phyloP scores from a whole-genome alignment of 2,113 vertebrate species.

The Hypomesus transpacificus region DNA sequence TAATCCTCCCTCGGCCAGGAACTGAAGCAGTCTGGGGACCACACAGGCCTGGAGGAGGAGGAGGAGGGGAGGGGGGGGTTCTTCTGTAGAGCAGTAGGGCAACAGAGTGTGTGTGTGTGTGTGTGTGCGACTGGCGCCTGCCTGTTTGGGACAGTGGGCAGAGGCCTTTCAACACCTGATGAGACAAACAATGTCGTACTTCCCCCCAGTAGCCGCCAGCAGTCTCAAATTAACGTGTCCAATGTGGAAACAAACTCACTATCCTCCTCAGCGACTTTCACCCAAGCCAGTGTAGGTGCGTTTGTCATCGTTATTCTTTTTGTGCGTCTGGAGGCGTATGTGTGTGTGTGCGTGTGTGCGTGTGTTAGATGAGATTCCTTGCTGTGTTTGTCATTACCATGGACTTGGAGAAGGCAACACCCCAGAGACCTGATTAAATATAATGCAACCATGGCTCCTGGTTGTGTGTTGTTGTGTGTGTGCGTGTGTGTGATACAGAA shows the following conservation, averaged over 20 bases:
- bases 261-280: no score
- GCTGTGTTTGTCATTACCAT: slow-evolving; percentile 33
- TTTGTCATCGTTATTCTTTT: no score
- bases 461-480: not conserved
- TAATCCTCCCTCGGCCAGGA: slow-evolving; percentile 40
- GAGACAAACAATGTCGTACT: slow-evolving; percentile 49
- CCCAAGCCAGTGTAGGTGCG: no score
- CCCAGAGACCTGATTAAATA: slow-evolving; percentile 50
- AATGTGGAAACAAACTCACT: no score
- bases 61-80: no score
- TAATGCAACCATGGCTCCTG: slow-evolving; percentile 22
- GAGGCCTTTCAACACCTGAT: slow-evolving; percentile 59
- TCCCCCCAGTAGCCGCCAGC: slow-evolving; percentile 30
- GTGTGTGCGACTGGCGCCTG: slow-evolving; percentile 34
- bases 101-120: slow-evolving; percentile 24
- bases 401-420: slow-evolving; percentile 29
- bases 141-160: slow-evolving; percentile 27
- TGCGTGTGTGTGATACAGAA: slow-evolving; percentile 7
- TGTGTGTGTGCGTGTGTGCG: slow-evolving; percentile 5
- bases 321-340: slow-evolving; percentile 12
- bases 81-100: no score
- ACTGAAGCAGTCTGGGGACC: slow-evolving; percentile 34
- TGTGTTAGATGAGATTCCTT: not conserved
- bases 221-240: slow-evolving; percentile 8
- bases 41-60: slow-evolving; percentile 22